Base-by-base conservation (phyloP, 92 coral and sea anemone species). In the Galaxea fascicularis region DNA sequence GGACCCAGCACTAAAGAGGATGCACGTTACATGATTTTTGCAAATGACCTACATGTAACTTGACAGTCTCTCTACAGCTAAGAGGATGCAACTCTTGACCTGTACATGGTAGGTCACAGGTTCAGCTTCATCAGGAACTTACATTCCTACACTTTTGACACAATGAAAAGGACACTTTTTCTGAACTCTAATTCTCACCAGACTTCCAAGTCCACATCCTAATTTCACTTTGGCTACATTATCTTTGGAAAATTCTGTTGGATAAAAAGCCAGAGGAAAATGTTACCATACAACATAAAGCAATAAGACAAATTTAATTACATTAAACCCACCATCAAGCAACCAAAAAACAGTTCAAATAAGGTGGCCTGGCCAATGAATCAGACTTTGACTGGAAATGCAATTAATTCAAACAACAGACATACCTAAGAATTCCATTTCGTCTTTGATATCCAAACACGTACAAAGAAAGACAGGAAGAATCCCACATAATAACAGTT, bases 381-480 rank as follows among this genome's bases (percentile, higher is more conserved):
- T 35, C 41, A 35, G 3, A 35, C n/a, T n/a, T n/a, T n/a, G n/a
- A n/a, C n/a, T n/a, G n/a, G n/a, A n/a, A n/a, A n/a, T n/a, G n/a
- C n/a, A n/a, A n/a, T n/a, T n/a, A n/a, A n/a, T 35, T 35, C 2
- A 35, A 35, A 35, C 41, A 35, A 35, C 41, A 35, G 41, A 35
- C 82, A 28, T 39, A 91, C 94, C 94, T 74, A 91, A 85, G 78
- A 92, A 92, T 58, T 86, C 90, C 63, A 89, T 85, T 56, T 93
- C 98, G 16, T 89, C 92, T n/a, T 66, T 77, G 54, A 90, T 83
- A 84, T 94, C 89, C 62, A 92, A 65, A 71, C 92, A 89, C 0
- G 95, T 94, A 65, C 94, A 93, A 35, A 94, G 86, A 82, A 89
- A 94, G 12, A 94, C 85, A 28, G 98, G 94, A 51, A 94, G 56